Base-by-base conservation (phyloP, 2,113 vertebrate genomes). In the Brienomyrus brachyistius region DNA sequence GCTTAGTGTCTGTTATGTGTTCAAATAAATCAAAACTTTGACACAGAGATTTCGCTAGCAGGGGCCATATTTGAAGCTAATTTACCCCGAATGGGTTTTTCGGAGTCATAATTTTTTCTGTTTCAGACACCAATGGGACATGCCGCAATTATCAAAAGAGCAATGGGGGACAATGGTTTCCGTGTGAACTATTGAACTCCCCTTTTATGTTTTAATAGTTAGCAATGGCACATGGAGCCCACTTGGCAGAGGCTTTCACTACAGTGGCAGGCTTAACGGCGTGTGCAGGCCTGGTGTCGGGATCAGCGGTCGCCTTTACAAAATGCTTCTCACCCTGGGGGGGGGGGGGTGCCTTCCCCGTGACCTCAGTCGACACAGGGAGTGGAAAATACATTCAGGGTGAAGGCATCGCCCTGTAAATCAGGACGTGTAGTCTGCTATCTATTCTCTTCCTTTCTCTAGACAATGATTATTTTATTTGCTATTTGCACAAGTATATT, bases 71-170 rank as follows among this genome's bases (percentile, higher is more conserved):
- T 80, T 82, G 88, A 80, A 77, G 47, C 27, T 89, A 77, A 77
- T 82, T 89, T 82, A 89, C 66, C 70, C 88, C 47, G 88, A 80
- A 89, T 80, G 88, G 48, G 47, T 80, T 89, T 56, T 80, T 89
- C 31, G 45, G 62, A 89, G 70, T 77, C 88, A 80, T 52, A 50
- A 52, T 80, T 89, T 74, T 51, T 89, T 89, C 70, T 89, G 70
- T 89, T 80, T 89, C 70, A 80, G 88, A 89, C 88, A 89, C 70
- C 88, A 52, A 52, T 89, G 88, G 66, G 62, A 54, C 56, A 62
- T 56, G 13, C 86, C 43, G 88, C 66, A 89, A 77, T 89, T 51
- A 89, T 82, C 70, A 40, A 35, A 52, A 54, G 88, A 82, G 70
- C 88, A 80, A 82, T 89, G 50, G 47, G 88, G 70, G 47, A 82